These are phyloP conservation scores for Cydia fagiglandana DNA, from an alignment of 1,140 invertebrate genomes.

Conservation along the genomic window DNA sequence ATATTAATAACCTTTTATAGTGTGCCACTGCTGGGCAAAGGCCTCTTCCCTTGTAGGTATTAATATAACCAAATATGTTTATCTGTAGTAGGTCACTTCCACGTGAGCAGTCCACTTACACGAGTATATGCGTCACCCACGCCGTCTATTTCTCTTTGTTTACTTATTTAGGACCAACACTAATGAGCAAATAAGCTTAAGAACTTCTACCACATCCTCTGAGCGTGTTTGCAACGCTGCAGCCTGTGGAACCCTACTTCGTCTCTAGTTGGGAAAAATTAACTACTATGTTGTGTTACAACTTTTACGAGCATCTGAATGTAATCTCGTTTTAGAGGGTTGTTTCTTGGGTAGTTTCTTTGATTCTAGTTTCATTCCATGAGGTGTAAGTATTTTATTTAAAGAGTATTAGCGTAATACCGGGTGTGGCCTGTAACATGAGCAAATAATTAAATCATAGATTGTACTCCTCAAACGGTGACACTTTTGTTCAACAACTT, in stretches of 20 bases:
- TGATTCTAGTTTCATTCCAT: background rate
- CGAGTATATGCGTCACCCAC: background rate
- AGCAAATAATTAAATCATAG: no score
- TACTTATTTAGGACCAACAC: conserved; percentile 25
- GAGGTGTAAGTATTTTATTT: background rate
- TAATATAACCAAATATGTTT: no score
- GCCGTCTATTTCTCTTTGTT: background rate
- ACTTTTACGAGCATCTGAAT: background rate
- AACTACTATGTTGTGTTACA: background rate
- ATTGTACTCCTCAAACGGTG: no score
- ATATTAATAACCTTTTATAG: no score
- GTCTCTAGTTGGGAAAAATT: background rate
- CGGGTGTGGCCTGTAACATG: no score
- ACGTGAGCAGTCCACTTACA: background rate
- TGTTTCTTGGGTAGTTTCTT: background rate
- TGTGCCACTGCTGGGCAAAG: no score
- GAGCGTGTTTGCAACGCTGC: conserved; percentile 13
- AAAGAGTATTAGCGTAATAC: background rate
- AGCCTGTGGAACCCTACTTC: background rate
- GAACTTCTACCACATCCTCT: conserved; percentile 5
- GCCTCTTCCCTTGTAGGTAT: no score
- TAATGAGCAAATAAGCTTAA: conserved; percentile 25
- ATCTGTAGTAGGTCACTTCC: no score
- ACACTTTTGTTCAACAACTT: no score
- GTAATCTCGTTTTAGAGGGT: background rate